Evolutionary conservation across 2,113 vertebrate genomes (phyloP).

Genomic region (Oreochromis tanganicae): DNA sequence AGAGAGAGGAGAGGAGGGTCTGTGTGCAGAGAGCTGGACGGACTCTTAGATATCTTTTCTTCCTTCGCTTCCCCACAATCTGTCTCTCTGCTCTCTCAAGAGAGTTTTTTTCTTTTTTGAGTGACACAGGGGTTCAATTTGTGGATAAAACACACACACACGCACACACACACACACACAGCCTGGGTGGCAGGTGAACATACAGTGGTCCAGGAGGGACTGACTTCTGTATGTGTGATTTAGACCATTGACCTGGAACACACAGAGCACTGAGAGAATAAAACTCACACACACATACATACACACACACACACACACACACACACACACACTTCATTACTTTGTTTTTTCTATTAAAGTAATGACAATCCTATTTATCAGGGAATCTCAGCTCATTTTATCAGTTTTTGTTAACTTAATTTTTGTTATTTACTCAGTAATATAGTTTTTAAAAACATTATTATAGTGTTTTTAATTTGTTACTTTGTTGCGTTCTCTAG

Average conservation of each 20-base stretch:
- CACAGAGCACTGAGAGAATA: slow-evolving; percentile 31
- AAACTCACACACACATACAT: background rate
- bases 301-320: background rate
- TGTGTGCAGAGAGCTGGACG: background rate
- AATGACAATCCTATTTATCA: background rate
- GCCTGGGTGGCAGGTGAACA: slow-evolving; percentile 26
- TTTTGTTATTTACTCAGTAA: background rate
- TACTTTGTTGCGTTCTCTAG: background rate
- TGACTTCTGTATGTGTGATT: slow-evolving; percentile 37
- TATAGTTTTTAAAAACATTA: background rate
- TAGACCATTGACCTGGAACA: slow-evolving; percentile 57
- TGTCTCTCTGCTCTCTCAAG: background rate
- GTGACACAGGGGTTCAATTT: slow-evolving; percentile 22
- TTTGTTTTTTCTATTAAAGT: background rate
- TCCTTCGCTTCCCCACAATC: background rate
- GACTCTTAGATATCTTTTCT: background rate
- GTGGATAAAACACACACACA: background rate
- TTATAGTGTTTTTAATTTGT: background rate
- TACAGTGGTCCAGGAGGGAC: slow-evolving; percentile 10
- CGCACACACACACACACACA: background rate
- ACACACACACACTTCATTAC: background rate
- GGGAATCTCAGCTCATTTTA: background rate
- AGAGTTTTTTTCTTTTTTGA: background rate
- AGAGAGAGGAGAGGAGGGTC: background rate
- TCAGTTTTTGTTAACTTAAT: background rate